Evolutionary conservation across 1,140 invertebrate species (phyloP).

Genomic region (Scylla paramamosain): DNA sequence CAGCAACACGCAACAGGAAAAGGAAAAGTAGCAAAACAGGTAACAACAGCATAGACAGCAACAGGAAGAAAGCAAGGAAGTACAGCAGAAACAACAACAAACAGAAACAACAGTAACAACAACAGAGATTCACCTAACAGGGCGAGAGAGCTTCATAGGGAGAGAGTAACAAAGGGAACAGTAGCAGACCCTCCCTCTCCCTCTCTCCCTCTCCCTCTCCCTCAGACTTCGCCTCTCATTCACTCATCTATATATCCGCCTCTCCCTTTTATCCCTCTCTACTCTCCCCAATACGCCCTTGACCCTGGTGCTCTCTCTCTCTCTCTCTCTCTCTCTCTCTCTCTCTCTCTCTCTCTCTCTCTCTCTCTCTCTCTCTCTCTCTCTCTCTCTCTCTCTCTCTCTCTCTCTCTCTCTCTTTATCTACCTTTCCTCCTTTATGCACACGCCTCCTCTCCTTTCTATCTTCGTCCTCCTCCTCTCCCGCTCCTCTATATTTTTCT

Average conservation of each 20-base stretch:
- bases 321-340: background rate
- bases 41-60: too few relatives aligned
- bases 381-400: background rate
- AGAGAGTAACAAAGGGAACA: background rate
- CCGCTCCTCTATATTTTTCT: too few relatives aligned
- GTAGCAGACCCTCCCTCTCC: background rate
- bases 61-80: too few relatives aligned
- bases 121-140: background rate
- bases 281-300: background rate
- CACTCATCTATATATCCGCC: background rate
- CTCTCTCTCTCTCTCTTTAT: conserved; percentile 8
- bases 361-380: conserved; percentile 13
- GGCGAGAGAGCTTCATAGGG: background rate
- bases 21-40: too few relatives aligned
- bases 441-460: background rate
- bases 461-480: background rate
- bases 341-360: conserved; percentile 30
- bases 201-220: background rate
- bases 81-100: too few relatives aligned
- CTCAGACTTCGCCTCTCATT: background rate
- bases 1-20: background rate
- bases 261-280: background rate
- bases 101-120: too few relatives aligned
- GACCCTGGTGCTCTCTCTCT: background rate
- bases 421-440: conserved; percentile 1